phyloP scores from a whole-genome alignment of 2,888 invertebrate genomes.

The Drosophila fungiperda region DNA sequence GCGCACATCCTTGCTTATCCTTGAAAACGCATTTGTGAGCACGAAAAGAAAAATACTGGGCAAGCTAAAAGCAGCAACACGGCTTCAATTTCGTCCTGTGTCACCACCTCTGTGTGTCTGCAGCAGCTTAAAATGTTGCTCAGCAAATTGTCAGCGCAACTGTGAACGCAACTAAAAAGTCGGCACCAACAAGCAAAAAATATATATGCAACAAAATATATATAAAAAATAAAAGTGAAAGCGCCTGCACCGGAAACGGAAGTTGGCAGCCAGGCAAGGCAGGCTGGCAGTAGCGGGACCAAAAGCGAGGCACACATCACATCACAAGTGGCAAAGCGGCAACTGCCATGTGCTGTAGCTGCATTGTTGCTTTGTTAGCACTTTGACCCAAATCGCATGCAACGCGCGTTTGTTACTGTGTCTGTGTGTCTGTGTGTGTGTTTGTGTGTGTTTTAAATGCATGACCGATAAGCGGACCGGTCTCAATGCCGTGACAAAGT shows the following conservation, averaged over 20 bases:
- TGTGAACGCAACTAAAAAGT: slow-evolving; percentile 49
- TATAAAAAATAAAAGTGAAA: slow-evolving; percentile 43
- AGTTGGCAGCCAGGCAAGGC: slow-evolving; percentile 22
- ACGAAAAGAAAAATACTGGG: slow-evolving; percentile 45
- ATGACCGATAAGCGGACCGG: slow-evolving; percentile 62
- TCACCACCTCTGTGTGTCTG: not conserved
- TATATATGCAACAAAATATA: slow-evolving; percentile 3
- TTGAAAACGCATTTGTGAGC: slow-evolving; percentile 49
- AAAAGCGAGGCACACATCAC: slow-evolving; percentile 22
- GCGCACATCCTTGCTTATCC: slow-evolving; percentile 54
- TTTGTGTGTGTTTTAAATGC: slow-evolving; percentile 33
- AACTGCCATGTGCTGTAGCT: slow-evolving; percentile 58
- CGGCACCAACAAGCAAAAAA: slow-evolving; percentile 33
- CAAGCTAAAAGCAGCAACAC: slow-evolving; percentile 50
- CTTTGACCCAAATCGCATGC: slow-evolving; percentile 73
- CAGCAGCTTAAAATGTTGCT: slow-evolving; percentile 38
- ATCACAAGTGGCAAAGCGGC: slow-evolving; percentile 29
- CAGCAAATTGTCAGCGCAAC: slow-evolving; percentile 42
- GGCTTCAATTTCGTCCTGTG: slow-evolving; percentile 44
- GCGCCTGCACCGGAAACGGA: slow-evolving; percentile 44
- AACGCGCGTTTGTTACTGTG: slow-evolving; percentile 19
- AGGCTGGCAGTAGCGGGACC: slow-evolving; percentile 20
- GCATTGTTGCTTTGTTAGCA: slow-evolving; percentile 71
- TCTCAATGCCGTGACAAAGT: slow-evolving; percentile 61
- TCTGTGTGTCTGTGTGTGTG: not conserved